These are phyloP conservation scores for Polypedilum vanderplanki DNA, from an alignment of 1,140 invertebrate genomes.

Conservation along the genomic window DNA sequence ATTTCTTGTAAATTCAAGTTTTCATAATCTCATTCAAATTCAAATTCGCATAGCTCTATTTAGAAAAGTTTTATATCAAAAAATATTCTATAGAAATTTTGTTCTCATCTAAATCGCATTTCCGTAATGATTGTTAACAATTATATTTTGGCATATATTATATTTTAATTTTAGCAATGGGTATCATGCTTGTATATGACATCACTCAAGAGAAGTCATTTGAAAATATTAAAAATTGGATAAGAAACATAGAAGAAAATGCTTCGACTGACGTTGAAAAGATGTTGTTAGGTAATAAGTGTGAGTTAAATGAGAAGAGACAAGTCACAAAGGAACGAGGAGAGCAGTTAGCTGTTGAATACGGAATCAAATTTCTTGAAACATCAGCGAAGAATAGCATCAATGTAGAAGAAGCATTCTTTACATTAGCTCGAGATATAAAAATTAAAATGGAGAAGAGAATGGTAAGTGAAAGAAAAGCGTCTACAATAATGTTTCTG, in stretches of 20 bases:
- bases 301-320: slow-evolving; percentile 82
- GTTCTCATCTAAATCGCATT: neutral
- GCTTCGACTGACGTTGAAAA: slow-evolving; percentile 90
- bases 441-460: slow-evolving; percentile 94
- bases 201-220: slow-evolving; percentile 98
- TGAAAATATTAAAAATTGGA: slow-evolving; percentile 98
- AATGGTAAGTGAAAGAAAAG: slow-evolving; percentile 63
- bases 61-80: no score
- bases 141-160: neutral
- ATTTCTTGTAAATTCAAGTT: no score
- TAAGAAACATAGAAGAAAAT: slow-evolving; percentile 96
- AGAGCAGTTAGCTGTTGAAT: slow-evolving; percentile 77
- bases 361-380: slow-evolving; percentile 91
- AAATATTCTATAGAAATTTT: no score
- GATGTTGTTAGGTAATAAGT: slow-evolving; percentile 93
- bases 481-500: slow-evolving; percentile 25
- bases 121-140: neutral
- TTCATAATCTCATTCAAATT: no score
- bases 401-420: slow-evolving; percentile 87
- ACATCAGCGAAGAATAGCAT: slow-evolving; percentile 86
- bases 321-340: slow-evolving; percentile 65
- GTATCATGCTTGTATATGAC: slow-evolving; percentile 98
- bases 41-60: no score
- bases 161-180: slow-evolving; percentile 68
- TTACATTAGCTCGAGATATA: slow-evolving; percentile 86